phyloP scores from a whole-genome alignment of 2,888 invertebrate genomes.

The Orchesellides sinensis region DNA sequence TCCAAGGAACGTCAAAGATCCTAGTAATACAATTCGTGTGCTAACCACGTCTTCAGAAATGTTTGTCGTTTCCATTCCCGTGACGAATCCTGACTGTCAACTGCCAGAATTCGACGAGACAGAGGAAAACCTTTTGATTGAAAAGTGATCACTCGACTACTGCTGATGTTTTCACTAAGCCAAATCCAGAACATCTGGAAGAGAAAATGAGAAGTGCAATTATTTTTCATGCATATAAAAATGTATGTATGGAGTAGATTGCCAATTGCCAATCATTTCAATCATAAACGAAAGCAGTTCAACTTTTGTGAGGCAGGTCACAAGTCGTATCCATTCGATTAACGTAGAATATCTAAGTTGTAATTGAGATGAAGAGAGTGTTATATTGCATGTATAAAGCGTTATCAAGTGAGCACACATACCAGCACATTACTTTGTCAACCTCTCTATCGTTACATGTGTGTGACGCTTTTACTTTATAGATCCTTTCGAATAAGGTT shows the following conservation, averaged over 20 bases:
- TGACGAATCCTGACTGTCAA: constrained; percentile 41
- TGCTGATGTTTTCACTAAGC: constrained; percentile 32
- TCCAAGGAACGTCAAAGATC: constrained; percentile 27
- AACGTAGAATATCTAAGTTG: background rate
- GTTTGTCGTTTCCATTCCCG: constrained; percentile 31
- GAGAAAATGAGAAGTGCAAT: constrained; percentile 18
- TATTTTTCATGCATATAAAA: constrained; percentile 20
- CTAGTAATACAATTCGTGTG: constrained; percentile 15
- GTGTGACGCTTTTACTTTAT: background rate
- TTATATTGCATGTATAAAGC: too few relatives aligned
- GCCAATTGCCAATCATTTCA: constrained; percentile 24
- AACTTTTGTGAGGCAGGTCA: constrained; percentile 27
- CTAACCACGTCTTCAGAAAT: background rate
- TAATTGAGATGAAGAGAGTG: too few relatives aligned
- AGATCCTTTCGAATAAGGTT: background rate
- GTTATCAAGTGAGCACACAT: too few relatives aligned
- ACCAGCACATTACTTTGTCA: background rate
- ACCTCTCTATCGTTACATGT: background rate
- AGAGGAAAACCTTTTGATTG: background rate
- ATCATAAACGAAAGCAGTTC: constrained; percentile 19
- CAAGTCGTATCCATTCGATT: background rate
- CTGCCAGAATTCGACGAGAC: constrained; percentile 42
- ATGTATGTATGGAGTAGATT: background rate
- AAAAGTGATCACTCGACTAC: constrained; percentile 8
- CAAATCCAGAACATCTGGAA: constrained; percentile 47